A percentile compares a stretch with the other conserved stretches of the same genome.
phyloP scores from a whole-genome alignment of 2,888 invertebrate species.

The Archips xylosteana region DNA sequence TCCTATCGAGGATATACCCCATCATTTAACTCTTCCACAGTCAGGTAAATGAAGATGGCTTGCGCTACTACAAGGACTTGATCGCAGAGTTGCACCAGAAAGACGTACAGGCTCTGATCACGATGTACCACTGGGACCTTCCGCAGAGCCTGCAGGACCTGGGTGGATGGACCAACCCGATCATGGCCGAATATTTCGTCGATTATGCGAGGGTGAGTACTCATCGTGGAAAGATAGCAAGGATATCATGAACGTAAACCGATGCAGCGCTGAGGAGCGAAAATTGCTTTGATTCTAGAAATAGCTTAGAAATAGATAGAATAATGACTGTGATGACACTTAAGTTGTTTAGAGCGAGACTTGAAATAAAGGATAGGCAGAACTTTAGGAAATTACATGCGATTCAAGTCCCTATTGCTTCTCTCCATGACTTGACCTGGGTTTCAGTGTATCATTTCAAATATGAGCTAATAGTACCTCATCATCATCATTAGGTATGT shows the following conservation, averaged over 20 bases:
- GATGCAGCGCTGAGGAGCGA: not conserved
- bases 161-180: slow-evolving; percentile 88
- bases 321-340: too few species aligned
- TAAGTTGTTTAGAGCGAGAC: too few species aligned
- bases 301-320: too few species aligned
- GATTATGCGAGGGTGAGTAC: slow-evolving; percentile 85
- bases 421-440: too few species aligned
- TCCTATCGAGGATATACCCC: not conserved
- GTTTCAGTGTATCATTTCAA: too few species aligned
- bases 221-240: not conserved
- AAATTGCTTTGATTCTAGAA: too few species aligned
- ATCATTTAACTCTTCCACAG: slow-evolving; percentile 46
- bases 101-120: slow-evolving; percentile 86
- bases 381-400: too few species aligned
- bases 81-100: slow-evolving; percentile 82
- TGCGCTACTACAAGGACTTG: slow-evolving; percentile 86
- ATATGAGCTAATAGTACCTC: too few species aligned
- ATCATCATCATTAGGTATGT: too few species aligned
- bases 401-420: too few species aligned
- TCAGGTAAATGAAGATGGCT: slow-evolving; percentile 69
- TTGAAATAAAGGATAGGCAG: too few species aligned
- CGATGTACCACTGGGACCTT: slow-evolving; percentile 89
- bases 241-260: not conserved
- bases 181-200: slow-evolving; percentile 85
- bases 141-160: slow-evolving; percentile 85